Evolutionary conservation across 2,797 vertebrate species (phyloP), one percentile per base, ranked within the genome.

Genomic region (Sardinella longiceps): DNA sequence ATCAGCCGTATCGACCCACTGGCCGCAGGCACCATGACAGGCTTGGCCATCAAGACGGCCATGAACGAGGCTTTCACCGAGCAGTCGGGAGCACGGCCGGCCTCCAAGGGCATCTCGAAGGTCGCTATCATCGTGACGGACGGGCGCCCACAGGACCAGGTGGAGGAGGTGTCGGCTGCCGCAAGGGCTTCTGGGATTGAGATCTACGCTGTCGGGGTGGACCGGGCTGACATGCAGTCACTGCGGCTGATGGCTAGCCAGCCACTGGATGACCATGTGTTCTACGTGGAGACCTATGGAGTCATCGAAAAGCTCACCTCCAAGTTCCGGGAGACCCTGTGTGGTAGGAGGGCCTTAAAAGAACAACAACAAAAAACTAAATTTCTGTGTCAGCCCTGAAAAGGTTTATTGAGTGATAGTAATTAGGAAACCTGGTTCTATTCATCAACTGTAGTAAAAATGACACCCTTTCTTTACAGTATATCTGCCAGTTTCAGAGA

Each of bases 1-100:
- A 97, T 99, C 86, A 93, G 93, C 89, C 94, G 93, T 0, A 94
- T 98, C n/a, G 95, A 97, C 88, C 98, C 98, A 87, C 94, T 99
- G 95, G 97, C 98, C 0, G 96, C 97, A 0, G 98, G 98, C 39
- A 99, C 98, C 90, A 99, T 99, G 98, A 99, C 98, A 0, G 98
- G 98, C 25, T 93, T 98, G 20, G 98, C 98, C 46, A 97, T 99
- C 89, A 97, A 96, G 88, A 97, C 97, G n/a, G 96, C 98, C 86
- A 93, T 97, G 92, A 96, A 97, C 33, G 96, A 98, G 87, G 97
- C 97, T 89, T 99, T 99, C 93, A 97, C 96, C 0, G 97, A 97
- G 91, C 91, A 93, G 28, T 97, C 98, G 39, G 98, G 98, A 0
- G 97, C 97, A 1, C 93, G 98, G 45, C 95, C 97, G 9, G 95